Conservation (phyloP, 2,113 vertebrate genomes). For the Panthera uncia region DNA sequence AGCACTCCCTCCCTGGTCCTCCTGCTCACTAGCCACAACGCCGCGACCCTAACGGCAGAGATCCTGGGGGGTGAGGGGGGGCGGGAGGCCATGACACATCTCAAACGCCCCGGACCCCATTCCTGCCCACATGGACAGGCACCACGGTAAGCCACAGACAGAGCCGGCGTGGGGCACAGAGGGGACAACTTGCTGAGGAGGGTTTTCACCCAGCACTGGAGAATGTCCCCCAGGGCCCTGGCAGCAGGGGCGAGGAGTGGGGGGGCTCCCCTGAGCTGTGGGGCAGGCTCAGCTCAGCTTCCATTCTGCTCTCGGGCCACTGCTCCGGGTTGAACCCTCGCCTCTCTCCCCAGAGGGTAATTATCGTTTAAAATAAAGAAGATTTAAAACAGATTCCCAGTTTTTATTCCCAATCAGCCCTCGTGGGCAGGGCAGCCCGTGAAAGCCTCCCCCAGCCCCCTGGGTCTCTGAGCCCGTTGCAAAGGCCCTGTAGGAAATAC, state of each 20-base stretch:
- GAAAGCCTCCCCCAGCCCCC: neutral
- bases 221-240: too few relatives aligned
- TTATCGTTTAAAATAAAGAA: neutral
- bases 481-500: neutral
- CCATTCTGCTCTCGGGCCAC: neutral
- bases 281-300: too few relatives aligned
- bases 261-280: neutral
- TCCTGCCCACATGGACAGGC: rapidly evolving
- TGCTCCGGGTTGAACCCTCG: too few relatives aligned
- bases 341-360: neutral
- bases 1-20: neutral
- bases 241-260: rapidly evolving
- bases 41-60: neutral
- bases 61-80: rapidly evolving
- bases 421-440: neutral
- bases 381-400: neutral
- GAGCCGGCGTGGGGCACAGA: rapidly evolving
- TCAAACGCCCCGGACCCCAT: too few relatives aligned
- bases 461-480: neutral
- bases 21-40: neutral
- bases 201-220: rapidly evolving
- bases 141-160: rapidly evolving
- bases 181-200: rapidly evolving
- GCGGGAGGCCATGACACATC: too few relatives aligned
- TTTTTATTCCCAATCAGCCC: neutral